Conservation (phyloP, 1,140 invertebrate species). For the Pygmarrhopalites habei region DNA sequence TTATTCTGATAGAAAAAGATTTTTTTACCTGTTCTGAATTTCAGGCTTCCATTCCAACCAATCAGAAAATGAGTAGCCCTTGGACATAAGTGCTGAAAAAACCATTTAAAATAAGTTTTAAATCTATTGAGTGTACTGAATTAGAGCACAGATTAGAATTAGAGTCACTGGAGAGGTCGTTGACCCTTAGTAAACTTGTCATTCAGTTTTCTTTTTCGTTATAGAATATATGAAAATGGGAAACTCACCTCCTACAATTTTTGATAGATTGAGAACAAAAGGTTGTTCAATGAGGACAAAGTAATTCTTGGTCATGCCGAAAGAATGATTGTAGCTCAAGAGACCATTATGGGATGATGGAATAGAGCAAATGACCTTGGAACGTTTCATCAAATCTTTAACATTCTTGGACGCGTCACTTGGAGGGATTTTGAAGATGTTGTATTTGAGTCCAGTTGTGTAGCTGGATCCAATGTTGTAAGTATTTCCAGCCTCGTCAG, state of each 20-base stretch:
- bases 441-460: conserved; percentile 31
- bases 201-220: conserved; percentile 38
- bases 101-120: too few relatives aligned
- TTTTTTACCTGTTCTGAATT: conserved; percentile 43
- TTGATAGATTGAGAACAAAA: conserved; percentile 21
- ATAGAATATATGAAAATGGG: not conserved
- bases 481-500: conserved; percentile 29
- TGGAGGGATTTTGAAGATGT: conserved; percentile 35
- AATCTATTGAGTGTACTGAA: too few relatives aligned
- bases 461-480: conserved; percentile 34
- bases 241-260: conserved; percentile 27
- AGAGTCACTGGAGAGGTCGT: too few relatives aligned
- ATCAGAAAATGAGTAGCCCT: conserved; percentile 19
- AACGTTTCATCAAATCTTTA: conserved; percentile 33
- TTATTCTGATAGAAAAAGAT: conserved; percentile 31
- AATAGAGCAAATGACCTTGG: conserved; percentile 42
- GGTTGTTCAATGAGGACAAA: conserved; percentile 47
- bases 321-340: conserved; percentile 45
- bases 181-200: too few relatives aligned
- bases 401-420: conserved; percentile 1
- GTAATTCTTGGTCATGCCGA: conserved; percentile 50
- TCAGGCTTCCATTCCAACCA: conserved; percentile 35
- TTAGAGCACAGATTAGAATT: too few relatives aligned
- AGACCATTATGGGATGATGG: conserved; percentile 41
- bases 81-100: conserved; percentile 40